Base-by-base conservation (phyloP, 2,888 invertebrate genomes). In the Agrotis exclamationis region DNA sequence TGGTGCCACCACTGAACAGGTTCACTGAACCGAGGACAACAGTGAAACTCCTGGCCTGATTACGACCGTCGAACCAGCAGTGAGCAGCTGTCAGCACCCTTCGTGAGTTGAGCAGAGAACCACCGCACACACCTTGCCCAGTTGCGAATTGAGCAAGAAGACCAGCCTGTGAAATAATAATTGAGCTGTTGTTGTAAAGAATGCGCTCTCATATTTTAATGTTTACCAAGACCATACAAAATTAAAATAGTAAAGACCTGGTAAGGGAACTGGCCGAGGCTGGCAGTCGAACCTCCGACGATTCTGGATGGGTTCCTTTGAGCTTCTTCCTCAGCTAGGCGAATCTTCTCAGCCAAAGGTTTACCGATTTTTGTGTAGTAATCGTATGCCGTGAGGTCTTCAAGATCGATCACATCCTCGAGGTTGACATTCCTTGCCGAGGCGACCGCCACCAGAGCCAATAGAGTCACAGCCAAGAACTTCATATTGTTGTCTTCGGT, bases 1-100 rank as follows among this genome's bases (percentile, higher is more conserved):
- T 89, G n/a, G 79, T 84, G 16, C 94, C 94, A 6, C 93, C 93
- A 18, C 64, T 70, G 85, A 90, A 93, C n/a, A 93, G 71, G 0
- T 76, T n/a, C 6, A 75, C 60, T 7, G 93, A 89, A 22, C 92
- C 93, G 3, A 93, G 88, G 0, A 93, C 88, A 1, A 93, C 90
- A 1, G 86, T 89, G 7, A 91, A 57, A 44, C 85, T 84, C 86
- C 87, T 89, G 1, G 82, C 93, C 66, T 89, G 91, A 76, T 89
- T 83, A 0, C n/a, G 4, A 9, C 93, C 93, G 60, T 93, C 93
- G 18, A 68, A 87, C 93, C 93, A 94, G 79, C 93, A 93, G 75
- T 93, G 93, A 39, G 93, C 93, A 45, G 93, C 93, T 0, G 92
- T 93, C n/a, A 91, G n/a, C 3, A 93, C 82, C 22, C 90, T 85